A percentile compares a stretch with the other conserved stretches of the same genome.
Conservation (phyloP, 2,113 vertebrate genomes). For the Paracanthobrama guichenoti region DNA sequence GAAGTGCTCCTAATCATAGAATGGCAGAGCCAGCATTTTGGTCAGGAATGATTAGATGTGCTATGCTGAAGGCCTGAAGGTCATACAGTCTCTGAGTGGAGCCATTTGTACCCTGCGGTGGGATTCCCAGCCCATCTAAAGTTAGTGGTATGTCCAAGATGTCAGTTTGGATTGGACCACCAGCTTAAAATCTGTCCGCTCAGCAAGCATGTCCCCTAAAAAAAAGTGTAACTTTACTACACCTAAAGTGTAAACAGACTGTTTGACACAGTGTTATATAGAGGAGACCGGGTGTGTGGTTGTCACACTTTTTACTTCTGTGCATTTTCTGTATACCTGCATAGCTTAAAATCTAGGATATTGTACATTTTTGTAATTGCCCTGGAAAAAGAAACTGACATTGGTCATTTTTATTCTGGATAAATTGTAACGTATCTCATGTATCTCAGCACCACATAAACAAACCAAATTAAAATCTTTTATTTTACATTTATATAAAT, state of each 20-base stretch:
- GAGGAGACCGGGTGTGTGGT: background rate
- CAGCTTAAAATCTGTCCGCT: conserved; percentile 46
- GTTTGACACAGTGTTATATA: background rate
- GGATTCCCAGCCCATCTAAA: conserved; percentile 41
- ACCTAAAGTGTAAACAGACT: conserved; percentile 22
- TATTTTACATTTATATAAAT: no score
- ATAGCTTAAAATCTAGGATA: background rate
- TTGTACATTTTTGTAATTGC: background rate
- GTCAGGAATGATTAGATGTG: conserved; percentile 75
- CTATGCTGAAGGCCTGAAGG: conserved; percentile 71
- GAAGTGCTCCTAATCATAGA: conserved; percentile 58
- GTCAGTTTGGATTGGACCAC: conserved; percentile 34
- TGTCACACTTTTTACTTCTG: background rate
- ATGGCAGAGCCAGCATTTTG: conserved; percentile 69
- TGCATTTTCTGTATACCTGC: background rate
- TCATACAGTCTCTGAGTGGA: conserved; percentile 57
- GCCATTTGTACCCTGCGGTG: conserved; percentile 27
- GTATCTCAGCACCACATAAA: no score
- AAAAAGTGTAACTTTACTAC: background rate
- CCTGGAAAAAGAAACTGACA: background rate
- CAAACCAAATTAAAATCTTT: no score
- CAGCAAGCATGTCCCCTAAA: conserved; percentile 42
- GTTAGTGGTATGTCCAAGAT: conserved; percentile 31
- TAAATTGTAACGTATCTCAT: no score
- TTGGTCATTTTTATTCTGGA: background rate